Percentiles rank a stretch among this genome's conserved stretches.
Evolutionary conservation across 2,888 invertebrate species (phyloP).

Genomic region (Blera fallax): DNA sequence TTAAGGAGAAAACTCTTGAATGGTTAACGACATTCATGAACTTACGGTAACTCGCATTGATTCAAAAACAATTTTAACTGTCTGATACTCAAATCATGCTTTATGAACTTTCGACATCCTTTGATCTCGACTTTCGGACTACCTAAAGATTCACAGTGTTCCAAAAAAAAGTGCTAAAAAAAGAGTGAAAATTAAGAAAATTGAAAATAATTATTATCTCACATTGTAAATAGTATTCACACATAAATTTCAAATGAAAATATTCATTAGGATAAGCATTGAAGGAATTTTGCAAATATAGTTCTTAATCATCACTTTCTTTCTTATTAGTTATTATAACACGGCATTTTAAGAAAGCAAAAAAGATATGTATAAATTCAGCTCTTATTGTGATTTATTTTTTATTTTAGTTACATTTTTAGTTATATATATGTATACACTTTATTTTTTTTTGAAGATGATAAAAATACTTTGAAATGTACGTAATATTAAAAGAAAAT

Average conservation of each 20-base stretch:
- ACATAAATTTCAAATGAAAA: conserved; percentile 7
- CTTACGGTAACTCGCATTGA: too few relatives aligned
- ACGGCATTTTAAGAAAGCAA: conserved; percentile 13
- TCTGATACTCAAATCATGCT: too few relatives aligned
- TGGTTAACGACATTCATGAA: too few relatives aligned
- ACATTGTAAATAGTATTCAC: conserved; percentile 47
- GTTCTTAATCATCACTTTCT: conserved; percentile 26
- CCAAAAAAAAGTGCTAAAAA: not conserved
- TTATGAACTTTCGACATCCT: too few relatives aligned
- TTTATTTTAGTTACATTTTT: conserved; percentile 42
- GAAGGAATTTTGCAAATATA: conserved; percentile 62
- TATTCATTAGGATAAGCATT: conserved; percentile 45
- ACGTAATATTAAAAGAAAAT: not conserved
- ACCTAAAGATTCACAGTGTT: not conserved
- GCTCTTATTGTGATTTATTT: conserved; percentile 70
- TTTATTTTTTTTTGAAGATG: not conserved
- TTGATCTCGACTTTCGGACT: too few relatives aligned
- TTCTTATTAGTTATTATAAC: conserved; percentile 17
- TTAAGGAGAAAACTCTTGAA: too few relatives aligned
- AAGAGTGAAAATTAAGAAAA: conserved; percentile 12
- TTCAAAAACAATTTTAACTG: too few relatives aligned
- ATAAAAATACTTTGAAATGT: conserved; percentile 5
- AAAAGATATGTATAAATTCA: conserved; percentile 33
- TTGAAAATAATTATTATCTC: conserved; percentile 15
- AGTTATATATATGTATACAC: not conserved